Percentiles rank a stretch among this genome's conserved stretches.
Conservation (phyloP, 2,888 invertebrate species). For the Chrysolina americana region DNA sequence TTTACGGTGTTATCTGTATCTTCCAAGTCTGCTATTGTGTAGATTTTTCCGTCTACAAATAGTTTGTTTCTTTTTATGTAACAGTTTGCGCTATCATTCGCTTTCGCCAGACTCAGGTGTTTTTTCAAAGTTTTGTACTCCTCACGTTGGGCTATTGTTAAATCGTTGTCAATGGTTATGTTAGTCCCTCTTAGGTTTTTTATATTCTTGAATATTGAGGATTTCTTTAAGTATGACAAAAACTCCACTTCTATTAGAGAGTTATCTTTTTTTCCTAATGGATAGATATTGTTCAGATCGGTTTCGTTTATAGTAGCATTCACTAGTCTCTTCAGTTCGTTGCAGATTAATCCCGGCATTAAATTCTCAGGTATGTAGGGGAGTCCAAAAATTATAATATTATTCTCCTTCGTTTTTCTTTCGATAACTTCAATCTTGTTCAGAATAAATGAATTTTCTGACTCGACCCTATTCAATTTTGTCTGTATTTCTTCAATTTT, state of each 20-base stretch:
- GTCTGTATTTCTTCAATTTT: constrained; percentile 9
- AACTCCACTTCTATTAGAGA: no score
- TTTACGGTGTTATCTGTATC: neutral
- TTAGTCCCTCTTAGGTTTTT: no score
- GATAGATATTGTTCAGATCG: constrained; percentile 6
- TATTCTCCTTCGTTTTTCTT: constrained; percentile 11
- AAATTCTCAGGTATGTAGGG: neutral
- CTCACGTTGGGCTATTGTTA: neutral
- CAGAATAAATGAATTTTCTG: constrained; percentile 10
- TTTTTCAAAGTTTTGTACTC: no score
- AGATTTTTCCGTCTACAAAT: constrained; percentile 4
- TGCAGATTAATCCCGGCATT: neutral
- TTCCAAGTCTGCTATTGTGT: neutral
- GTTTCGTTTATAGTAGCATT: constrained; percentile 1
- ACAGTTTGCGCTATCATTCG: neutral
- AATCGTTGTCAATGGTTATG: no score
- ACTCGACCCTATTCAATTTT: constrained; percentile 11
- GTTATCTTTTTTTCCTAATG: neutral
- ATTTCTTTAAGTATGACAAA: no score
- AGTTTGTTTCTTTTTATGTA: constrained; percentile 5
- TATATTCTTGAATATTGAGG: no score
- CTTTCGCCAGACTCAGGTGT: no score
- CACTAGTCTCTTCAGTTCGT: constrained; percentile 14
- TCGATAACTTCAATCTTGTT: constrained; percentile 14
- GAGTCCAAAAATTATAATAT: constrained; percentile 10